Evolutionary conservation across 1,140 invertebrate genomes (phyloP), one percentile per base, ranked within the genome.

Genomic region (Heliothis subflexa): DNA sequence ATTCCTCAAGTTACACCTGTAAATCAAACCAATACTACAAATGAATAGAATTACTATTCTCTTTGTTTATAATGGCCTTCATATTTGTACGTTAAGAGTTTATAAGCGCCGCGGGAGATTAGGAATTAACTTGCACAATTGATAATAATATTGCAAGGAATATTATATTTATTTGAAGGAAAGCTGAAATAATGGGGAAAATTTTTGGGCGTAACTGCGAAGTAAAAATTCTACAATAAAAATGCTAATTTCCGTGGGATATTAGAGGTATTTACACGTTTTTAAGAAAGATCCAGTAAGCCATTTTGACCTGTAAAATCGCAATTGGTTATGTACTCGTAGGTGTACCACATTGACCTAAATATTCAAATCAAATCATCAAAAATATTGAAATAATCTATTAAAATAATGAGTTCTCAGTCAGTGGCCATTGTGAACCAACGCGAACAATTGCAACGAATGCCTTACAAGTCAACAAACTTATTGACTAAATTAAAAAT

Each of bases 41-140:
- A 54, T 74, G 71, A 79, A 78, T 70, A 70, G 52, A 79, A 74
- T 74, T 72, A 72, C 16, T 18, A 40, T 55, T 54, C 14, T 28
- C 78, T 79, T 79, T 79, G 78, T 79, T 78, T 45, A 59, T 21
- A 68, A 54, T 40, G 78, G 49, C 78, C 78, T 79, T 74, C 71
- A 79, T 78, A 61, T 72, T 74, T 55, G 68, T 40, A 54, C 28
- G 18, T 71, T 70, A 70, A 12, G 16, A 66, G 62, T 62, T 61
- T 62, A 12, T 55, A 28, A 71, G 0, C 52, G 68, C 62, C 62
- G 62, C 62, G 7, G 62, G 62, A 66, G 40, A 13, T 47, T 21
- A 14, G 47, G n/a, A 55, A 71, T 71, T 71, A 71, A 71, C 50
- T 70, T 52, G 47, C 47, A 50, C 47, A 28, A 70, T 52, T 70